These are phyloP conservation scores for Germaria angustata DNA, from an alignment of 2,888 invertebrate genomes.

Conservation along the genomic window DNA sequence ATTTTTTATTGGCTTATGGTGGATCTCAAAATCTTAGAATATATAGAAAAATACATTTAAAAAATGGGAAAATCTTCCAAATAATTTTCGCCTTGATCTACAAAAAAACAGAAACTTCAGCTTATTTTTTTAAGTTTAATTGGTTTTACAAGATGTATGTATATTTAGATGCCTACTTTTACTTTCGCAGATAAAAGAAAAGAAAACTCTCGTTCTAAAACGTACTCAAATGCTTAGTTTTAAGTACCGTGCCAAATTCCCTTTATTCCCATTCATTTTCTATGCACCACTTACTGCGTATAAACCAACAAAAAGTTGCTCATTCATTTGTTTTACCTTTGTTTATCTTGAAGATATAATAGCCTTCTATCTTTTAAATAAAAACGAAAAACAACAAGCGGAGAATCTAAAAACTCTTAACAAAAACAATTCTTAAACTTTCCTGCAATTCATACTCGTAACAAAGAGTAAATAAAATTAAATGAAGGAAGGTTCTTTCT, in stretches of 20 bases:
- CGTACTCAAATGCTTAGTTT: not conserved
- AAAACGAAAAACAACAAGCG: not conserved
- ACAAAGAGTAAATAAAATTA: not conserved
- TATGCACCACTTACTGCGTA: not conserved
- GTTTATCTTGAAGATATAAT: slow-evolving; percentile 19
- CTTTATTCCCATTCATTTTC: not conserved
- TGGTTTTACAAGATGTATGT: too few relatives aligned
- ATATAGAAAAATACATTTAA: too few relatives aligned
- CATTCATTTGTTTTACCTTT: slow-evolving; percentile 32
- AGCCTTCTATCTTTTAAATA: not conserved
- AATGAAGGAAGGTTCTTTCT: not conserved
- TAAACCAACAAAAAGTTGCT: not conserved
- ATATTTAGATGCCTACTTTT: too few relatives aligned
- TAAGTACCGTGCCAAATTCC: not conserved
- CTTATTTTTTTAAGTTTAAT: too few relatives aligned
- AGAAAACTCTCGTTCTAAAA: not conserved
- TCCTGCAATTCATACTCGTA: not conserved
- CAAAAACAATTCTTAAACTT: not conserved
- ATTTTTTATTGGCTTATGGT: too few relatives aligned
- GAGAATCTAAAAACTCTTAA: not conserved
- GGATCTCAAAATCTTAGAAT: too few relatives aligned
- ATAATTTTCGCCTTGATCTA: too few relatives aligned
- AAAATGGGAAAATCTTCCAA: too few relatives aligned
- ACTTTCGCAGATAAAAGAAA: too few relatives aligned
- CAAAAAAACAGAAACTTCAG: too few relatives aligned